These are phyloP conservation scores for Morpho helenor DNA, from an alignment of 2,888 invertebrate genomes.

Conservation along the genomic window DNA sequence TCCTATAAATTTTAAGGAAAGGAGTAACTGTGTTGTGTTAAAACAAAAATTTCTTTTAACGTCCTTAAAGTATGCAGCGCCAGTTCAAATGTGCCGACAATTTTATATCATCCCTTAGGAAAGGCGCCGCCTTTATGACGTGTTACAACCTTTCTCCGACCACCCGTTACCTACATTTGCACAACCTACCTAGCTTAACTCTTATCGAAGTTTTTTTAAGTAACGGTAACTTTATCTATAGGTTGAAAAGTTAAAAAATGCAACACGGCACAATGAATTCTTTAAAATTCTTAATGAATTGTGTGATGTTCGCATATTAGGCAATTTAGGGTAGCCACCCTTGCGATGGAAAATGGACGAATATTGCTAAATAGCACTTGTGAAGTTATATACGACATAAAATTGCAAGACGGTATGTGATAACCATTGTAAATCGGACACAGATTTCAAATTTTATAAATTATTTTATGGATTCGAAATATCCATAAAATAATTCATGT, in stretches of 20 bases:
- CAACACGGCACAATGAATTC: conserved; percentile 32
- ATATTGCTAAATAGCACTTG: too few relatives aligned
- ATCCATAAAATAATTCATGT: too few relatives aligned
- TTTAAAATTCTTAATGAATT: conserved; percentile 7
- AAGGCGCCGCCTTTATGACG: conserved; percentile 57
- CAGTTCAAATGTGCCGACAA: conserved; percentile 56
- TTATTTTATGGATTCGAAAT: too few relatives aligned
- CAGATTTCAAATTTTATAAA: too few relatives aligned
- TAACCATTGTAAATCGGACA: too few relatives aligned
- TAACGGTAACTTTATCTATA: conserved; percentile 37
- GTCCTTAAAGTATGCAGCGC: conserved; percentile 44
- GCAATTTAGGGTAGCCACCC: conserved; percentile 6
- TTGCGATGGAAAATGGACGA: neutral
- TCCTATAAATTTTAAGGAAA: conserved; percentile 25
- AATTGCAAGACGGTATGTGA: too few relatives aligned
- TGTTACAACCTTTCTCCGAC: conserved; percentile 46
- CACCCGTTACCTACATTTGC: conserved; percentile 51
- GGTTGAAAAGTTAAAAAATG: conserved; percentile 29
- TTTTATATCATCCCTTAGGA: conserved; percentile 58
- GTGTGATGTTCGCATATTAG: conserved; percentile 9
- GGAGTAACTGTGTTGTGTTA: conserved; percentile 36
- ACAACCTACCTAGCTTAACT: conserved; percentile 40
- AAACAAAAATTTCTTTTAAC: conserved; percentile 64
- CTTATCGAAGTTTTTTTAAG: conserved; percentile 44
- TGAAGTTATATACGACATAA: too few relatives aligned